Base-by-base conservation (phyloP, 2,113 vertebrate species). In the Procavia capensis region DNA sequence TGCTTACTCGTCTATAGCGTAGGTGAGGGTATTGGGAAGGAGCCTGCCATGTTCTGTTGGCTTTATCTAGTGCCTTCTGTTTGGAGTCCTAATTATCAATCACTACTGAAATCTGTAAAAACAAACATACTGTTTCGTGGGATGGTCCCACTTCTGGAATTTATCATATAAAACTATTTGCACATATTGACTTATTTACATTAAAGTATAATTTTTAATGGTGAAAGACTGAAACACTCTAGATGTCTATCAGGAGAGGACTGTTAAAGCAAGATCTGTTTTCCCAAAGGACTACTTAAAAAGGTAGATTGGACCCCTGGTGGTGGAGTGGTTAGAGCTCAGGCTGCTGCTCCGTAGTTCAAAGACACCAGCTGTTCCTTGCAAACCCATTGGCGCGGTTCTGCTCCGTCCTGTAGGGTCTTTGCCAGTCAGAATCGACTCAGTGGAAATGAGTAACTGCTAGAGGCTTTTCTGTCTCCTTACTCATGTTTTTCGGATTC, bases 161-260 rank as follows among this genome's bases (percentile, higher is more conserved):
- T 83, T 47, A 39, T 87, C 27, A 20, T 66, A 13, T 63, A 54
- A 86, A 87, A 91, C 25, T 47, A 63, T 70, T 85, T 90, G 20
- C 20, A 78, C 2, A 2, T 91, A 81, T 17, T 43, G 75, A 59
- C 14, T 50, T 20, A 64, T 79, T 88, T 79, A 57, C 36, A 74
- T 72, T 39, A 11, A 85, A 87, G 16, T 63, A 63, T 43, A 43
- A 39, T 93, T 78, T 89, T 92, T 88, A 89, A 47, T 54, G 75
- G 63, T 19, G 66, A 79, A 83, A 85, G 72, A 66, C 80, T 81
- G 20, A 59, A 74, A 80, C 1, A 43, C 13, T 74, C 68, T 66
- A 54, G 75, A 75, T 68, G 27, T 41, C 74, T 20, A 29, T 93
- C 70, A 81, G 45, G 36, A 84, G 9, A 9, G 25, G 7, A 41